Percentiles rank a stretch among this genome's conserved stretches.
These are phyloP conservation scores for Marmota flaviventris DNA, from an alignment of 2,113 vertebrate genomes.

Conservation along the genomic window DNA sequence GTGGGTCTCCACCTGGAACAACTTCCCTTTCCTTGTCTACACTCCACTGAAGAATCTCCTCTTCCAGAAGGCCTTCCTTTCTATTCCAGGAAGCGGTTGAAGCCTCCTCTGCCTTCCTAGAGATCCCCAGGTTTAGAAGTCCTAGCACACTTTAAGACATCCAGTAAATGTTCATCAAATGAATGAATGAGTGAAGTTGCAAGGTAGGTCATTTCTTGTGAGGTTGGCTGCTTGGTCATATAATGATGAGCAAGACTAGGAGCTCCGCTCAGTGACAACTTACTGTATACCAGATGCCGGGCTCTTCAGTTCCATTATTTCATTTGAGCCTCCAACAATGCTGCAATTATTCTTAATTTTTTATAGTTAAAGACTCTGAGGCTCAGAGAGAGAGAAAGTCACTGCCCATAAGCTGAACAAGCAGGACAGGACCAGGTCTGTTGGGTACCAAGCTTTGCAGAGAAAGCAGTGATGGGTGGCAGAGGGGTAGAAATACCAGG, in stretches of 20 bases:
- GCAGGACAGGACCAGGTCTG: not conserved
- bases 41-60: not conserved
- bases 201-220: not conserved
- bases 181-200: not conserved
- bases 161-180: not conserved
- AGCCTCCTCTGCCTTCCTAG: not conserved
- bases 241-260: not conserved
- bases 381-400: constrained; percentile 5
- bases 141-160: not conserved
- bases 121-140: not conserved
- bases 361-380: not conserved
- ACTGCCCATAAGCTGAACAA: not conserved
- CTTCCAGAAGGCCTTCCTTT: constrained; percentile 20
- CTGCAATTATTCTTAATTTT: not conserved
- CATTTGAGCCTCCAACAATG: not conserved
- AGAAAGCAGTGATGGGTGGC: not conserved
- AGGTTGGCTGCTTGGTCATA: not conserved
- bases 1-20: not conserved
- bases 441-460: not conserved
- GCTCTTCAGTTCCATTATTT: not conserved
- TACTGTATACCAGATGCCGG: not conserved
- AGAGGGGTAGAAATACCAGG: not conserved
- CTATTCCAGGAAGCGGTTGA: not conserved
- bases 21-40: not conserved
- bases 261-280: not conserved